These are phyloP conservation scores for Oeneis ivallda DNA, from an alignment of 2,888 invertebrate genomes.

Conservation along the genomic window DNA sequence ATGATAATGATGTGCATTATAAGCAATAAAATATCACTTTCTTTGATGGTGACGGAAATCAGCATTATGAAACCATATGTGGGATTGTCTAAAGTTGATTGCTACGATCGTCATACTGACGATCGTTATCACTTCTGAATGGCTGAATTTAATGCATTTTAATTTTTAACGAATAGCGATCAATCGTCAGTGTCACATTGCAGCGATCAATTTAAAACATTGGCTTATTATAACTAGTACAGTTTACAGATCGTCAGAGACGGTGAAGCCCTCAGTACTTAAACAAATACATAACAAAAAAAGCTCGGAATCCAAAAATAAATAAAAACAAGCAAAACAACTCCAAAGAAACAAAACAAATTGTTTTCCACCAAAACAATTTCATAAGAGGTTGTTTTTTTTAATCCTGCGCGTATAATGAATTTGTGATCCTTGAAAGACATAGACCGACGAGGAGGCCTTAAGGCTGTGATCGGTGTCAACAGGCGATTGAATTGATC, in stretches of 20 bases:
- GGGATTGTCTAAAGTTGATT: too few species aligned
- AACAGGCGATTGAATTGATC: background rate
- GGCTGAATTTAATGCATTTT: too few species aligned
- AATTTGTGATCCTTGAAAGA: slow-evolving; percentile 49
- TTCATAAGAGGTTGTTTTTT: slow-evolving; percentile 16
- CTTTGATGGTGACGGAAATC: too few species aligned
- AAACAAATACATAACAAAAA: slow-evolving; percentile 1
- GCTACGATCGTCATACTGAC: too few species aligned
- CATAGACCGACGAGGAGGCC: background rate
- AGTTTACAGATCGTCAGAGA: background rate
- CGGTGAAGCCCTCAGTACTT: background rate
- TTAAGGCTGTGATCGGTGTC: background rate
- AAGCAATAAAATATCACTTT: too few species aligned
- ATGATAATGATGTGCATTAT: too few species aligned
- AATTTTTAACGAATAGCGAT: too few species aligned
- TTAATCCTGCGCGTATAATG: slow-evolving; percentile 25
- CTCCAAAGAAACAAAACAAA: slow-evolving; percentile 12
- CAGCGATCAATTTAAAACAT: too few species aligned
- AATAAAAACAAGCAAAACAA: slow-evolving; percentile 11
- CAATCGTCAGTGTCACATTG: too few species aligned
- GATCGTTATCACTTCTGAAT: too few species aligned
- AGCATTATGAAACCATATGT: too few species aligned
- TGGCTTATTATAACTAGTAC: too few species aligned
- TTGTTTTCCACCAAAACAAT: slow-evolving; percentile 14
- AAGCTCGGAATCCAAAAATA: slow-evolving; percentile 2